Conservation (phyloP, 2,113 vertebrate genomes). For the Rhabdomys dilectus region DNA sequence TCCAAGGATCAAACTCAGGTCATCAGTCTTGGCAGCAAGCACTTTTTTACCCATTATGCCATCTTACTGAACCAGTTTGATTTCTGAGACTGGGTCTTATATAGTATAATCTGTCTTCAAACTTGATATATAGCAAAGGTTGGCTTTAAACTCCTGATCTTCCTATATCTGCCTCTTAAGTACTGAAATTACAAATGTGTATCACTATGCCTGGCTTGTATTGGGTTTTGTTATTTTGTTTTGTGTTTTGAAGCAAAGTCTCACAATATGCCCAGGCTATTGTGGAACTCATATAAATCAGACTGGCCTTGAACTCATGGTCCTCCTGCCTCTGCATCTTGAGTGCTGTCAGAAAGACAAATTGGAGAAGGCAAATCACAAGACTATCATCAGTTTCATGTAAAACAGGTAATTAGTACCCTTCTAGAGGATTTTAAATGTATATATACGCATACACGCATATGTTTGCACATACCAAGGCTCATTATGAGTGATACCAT, state of each 20-base stretch:
- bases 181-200: not conserved
- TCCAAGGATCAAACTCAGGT: not conserved
- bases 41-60: not conserved
- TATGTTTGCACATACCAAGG: not conserved
- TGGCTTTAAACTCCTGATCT: not conserved
- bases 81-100: not conserved
- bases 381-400: not conserved
- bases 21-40: not conserved
- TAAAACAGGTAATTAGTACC: conserved; percentile 30
- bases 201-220: not conserved
- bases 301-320: not conserved
- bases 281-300: not conserved
- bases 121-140: not conserved
- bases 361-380: conserved; percentile 30
- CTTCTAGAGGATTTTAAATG: conserved; percentile 40
- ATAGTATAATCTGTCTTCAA: not conserved
- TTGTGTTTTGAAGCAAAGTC: not conserved
- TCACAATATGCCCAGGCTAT: not conserved
- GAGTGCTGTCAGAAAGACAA: conserved; percentile 24
- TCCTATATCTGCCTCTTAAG: not conserved
- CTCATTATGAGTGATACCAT: conserved; percentile 7
- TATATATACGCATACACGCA: not conserved
- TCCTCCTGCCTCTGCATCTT: not conserved
- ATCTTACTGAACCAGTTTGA: not conserved
- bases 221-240: not conserved